These are phyloP conservation scores for Batillaria attramentaria DNA, from an alignment of 1,140 invertebrate genomes.

Conservation along the genomic window DNA sequence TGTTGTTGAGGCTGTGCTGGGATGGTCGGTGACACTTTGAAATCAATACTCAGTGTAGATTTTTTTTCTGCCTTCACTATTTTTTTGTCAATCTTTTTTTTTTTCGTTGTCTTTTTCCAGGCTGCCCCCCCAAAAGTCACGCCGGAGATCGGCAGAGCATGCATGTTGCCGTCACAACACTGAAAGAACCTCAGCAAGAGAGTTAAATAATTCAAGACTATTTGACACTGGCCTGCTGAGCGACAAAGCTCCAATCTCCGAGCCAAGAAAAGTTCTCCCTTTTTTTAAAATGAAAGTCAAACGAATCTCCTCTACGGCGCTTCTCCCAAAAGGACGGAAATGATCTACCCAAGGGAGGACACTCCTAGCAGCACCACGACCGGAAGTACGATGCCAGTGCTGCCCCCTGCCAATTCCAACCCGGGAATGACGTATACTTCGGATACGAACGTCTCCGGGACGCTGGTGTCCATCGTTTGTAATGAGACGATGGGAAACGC, in stretches of 20 bases:
- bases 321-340: no score
- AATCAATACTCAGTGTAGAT: background rate
- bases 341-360: background rate
- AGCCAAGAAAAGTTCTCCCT: background rate
- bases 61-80: background rate
- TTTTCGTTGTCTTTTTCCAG: background rate
- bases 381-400: background rate
- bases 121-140: no score
- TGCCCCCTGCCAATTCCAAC: background rate
- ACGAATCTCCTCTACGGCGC: background rate
- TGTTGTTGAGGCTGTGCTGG: slow-evolving; percentile 1
- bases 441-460: background rate
- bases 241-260: no score
- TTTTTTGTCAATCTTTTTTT: background rate
- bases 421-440: no score
- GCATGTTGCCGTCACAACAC: no score
- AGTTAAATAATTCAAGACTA: background rate
- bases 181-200: background rate
- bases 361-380: background rate
- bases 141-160: no score
- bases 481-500: background rate
- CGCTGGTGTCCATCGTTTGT: background rate
- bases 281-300: background rate
- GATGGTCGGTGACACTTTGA: background rate
- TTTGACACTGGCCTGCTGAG: background rate